These are phyloP conservation scores for Pogona vitticeps DNA, from an alignment of 2,113 vertebrate species.

Conservation along the genomic window DNA sequence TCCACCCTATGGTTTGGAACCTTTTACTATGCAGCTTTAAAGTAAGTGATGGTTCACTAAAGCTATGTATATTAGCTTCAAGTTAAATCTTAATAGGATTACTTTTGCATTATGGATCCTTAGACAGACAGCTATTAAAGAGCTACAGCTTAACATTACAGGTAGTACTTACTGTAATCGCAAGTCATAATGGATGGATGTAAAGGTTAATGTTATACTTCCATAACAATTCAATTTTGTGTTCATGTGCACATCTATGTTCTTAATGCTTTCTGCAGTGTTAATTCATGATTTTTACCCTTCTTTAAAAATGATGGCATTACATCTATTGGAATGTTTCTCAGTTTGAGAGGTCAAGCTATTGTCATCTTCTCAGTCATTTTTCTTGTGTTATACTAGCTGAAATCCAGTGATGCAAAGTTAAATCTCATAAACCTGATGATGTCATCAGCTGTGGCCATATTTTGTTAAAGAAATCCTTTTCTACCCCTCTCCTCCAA, in stretches of 20 bases:
- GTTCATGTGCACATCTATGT: not conserved
- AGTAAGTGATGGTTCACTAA: slow-evolving; percentile 82
- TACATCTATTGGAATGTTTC: not conserved
- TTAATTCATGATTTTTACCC: not conserved
- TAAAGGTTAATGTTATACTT: not conserved
- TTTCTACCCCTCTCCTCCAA: too few relatives aligned
- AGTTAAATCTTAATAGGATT: not conserved
- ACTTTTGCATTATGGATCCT: slow-evolving; percentile 5
- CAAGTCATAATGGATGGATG: not conserved
- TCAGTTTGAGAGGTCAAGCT: not conserved
- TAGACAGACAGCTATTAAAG: not conserved
- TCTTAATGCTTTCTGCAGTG: not conserved
- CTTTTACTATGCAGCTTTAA: slow-evolving; percentile 96
- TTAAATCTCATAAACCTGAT: too few relatives aligned
- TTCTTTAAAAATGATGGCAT: not conserved
- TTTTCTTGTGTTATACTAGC: not conserved
- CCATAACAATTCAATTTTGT: not conserved
- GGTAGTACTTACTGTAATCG: not conserved
- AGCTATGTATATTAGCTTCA: not conserved
- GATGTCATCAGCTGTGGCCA: too few relatives aligned
- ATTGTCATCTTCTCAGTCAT: too few relatives aligned
- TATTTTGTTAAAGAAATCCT: too few relatives aligned
- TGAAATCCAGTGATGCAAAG: too few relatives aligned
- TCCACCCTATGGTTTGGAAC: slow-evolving; percentile 93
- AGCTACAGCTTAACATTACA: not conserved